phyloP scores from a whole-genome alignment of 2,888 invertebrate genomes.

The Macropis europaea region DNA sequence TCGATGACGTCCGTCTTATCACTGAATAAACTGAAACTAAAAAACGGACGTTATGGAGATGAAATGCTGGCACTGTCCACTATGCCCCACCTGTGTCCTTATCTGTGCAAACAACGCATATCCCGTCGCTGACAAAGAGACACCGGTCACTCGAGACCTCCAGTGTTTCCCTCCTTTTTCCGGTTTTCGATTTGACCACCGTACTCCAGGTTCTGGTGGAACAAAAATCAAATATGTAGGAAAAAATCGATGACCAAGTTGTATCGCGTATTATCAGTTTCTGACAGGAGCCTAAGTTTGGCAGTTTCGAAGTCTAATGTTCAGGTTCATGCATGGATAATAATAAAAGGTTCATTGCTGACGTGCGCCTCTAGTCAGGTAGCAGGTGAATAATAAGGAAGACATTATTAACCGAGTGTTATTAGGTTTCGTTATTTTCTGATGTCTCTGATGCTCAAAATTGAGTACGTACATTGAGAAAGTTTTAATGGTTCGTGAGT shows the following conservation, averaged over 20 bases:
- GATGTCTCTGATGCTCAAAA: no score
- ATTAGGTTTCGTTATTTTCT: no score
- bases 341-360: no score
- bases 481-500: no score
- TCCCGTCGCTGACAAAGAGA: constrained; percentile 63
- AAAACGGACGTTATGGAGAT: constrained; percentile 68
- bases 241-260: background rate
- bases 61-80: constrained; percentile 78
- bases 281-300: no score
- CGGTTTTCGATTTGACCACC: constrained; percentile 22
- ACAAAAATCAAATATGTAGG: constrained; percentile 18
- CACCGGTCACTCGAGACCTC: constrained; percentile 52
- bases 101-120: constrained; percentile 76
- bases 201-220: background rate
- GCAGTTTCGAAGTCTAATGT: no score
- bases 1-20: constrained; percentile 66
- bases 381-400: no score
- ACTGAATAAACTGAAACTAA: constrained; percentile 69
- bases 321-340: no score
- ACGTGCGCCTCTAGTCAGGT: no score
- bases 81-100: constrained; percentile 76
- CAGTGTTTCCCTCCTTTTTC: constrained; percentile 40
- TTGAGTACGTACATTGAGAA: no score
- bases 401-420: no score
- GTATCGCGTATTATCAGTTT: background rate